These are phyloP conservation scores for Grantiella picta DNA, from an alignment of 2,113 vertebrate species.

Conservation along the genomic window DNA sequence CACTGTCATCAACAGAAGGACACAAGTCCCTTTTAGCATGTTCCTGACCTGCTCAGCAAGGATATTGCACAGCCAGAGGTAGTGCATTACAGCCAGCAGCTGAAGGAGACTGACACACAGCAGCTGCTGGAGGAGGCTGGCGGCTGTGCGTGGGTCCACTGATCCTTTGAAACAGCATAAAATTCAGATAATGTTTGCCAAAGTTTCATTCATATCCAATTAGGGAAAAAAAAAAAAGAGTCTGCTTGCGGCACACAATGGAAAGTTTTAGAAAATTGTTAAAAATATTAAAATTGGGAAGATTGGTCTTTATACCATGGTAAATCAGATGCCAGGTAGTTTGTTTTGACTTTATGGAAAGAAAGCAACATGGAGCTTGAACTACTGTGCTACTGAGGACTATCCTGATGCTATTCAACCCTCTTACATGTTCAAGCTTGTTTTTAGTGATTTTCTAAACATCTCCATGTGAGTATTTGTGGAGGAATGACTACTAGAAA, in stretches of 20 bases:
- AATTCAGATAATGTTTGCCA: background rate
- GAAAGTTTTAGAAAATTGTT: background rate
- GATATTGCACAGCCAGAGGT: background rate
- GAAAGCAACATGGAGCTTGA: background rate
- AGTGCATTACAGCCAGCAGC: background rate
- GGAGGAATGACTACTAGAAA: background rate
- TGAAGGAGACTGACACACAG: background rate
- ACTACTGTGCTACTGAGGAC: fast-evolving
- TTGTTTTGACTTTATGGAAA: background rate
- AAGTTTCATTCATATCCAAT: background rate
- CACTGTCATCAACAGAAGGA: background rate
- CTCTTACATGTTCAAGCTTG: background rate
- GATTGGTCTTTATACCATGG: background rate
- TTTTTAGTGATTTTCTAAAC: background rate
- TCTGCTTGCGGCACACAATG: fast-evolving
- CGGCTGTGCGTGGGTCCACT: fast-evolving
- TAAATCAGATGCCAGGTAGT: background rate
- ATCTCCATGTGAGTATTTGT: background rate
- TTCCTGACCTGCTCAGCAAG: background rate
- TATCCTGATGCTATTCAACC: background rate
- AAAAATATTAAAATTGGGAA: background rate
- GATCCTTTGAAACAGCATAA: background rate
- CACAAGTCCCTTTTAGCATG: background rate
- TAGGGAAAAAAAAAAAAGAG: background rate
- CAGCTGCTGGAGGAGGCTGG: background rate